Evolutionary conservation across 2,797 vertebrate species (phyloP).

Genomic region (Takifugu ocellatus): DNA sequence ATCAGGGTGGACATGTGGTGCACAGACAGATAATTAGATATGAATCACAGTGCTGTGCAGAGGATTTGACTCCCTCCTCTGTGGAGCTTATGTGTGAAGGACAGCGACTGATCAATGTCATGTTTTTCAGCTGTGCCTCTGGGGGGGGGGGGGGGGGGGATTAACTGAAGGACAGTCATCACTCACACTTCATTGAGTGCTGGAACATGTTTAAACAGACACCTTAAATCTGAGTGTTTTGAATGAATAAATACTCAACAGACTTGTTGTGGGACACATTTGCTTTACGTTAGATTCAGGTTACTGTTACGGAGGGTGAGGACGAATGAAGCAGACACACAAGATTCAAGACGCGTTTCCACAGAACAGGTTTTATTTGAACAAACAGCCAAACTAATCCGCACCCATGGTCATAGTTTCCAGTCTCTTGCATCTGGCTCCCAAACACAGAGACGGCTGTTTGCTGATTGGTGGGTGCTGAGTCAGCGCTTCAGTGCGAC

Average conservation of each 20-base stretch:
- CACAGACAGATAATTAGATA: constrained; percentile 42
- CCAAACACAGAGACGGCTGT: too few species aligned
- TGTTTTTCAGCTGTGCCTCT: constrained; percentile 17
- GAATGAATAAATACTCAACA: constrained; percentile 3
- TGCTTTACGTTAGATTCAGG: constrained; percentile 5
- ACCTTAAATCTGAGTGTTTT: constrained; percentile 1
- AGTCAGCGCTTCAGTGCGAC: too few species aligned
- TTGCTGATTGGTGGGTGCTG: too few species aligned
- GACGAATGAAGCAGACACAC: too few species aligned
- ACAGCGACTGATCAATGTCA: constrained; percentile 54
- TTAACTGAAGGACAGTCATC: constrained; percentile 44
- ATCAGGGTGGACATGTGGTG: constrained; percentile 7
- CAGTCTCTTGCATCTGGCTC: too few species aligned
- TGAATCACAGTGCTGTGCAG: constrained; percentile 33
- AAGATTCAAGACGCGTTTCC: too few species aligned
- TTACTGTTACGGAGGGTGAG: not conserved
- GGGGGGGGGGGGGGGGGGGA: constrained; percentile 17
- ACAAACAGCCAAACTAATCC: too few species aligned
- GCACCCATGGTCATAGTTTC: too few species aligned
- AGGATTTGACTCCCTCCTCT: constrained; percentile 61
- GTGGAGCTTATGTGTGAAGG: constrained; percentile 56
- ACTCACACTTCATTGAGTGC: constrained; percentile 21
- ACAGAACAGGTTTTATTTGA: too few species aligned
- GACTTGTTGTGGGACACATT: not conserved
- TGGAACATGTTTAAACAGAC: not conserved